Evolutionary conservation across 92 coral and sea anemone genomes (phyloP).

Genomic region (Porites divaricata): DNA sequence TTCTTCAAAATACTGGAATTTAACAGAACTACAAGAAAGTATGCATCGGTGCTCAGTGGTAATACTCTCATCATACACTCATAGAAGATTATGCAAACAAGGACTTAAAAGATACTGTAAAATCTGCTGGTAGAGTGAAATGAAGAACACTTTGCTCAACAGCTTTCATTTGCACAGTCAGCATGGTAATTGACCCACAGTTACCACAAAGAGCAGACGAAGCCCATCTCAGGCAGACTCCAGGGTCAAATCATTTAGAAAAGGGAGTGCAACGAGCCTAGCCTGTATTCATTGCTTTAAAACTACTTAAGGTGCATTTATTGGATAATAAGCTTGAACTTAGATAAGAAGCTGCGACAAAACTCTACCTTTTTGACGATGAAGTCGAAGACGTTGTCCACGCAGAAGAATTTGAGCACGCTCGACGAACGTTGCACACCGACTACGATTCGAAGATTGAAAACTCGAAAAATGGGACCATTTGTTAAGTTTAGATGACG

Average conservation of each 20-base stretch:
- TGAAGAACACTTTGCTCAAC: neutral
- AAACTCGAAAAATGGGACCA: neutral
- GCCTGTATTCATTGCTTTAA: neutral
- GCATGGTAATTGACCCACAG: neutral
- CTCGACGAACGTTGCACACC: neutral
- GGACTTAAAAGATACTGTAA: too few species aligned
- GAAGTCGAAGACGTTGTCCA: slow-evolving; percentile 16
- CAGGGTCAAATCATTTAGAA: neutral
- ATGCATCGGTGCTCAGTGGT: neutral
- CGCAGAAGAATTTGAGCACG: slow-evolving; percentile 11
- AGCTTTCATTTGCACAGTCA: neutral
- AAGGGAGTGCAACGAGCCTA: neutral
- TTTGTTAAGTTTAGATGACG: neutral
- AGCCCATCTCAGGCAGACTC: neutral
- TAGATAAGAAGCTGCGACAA: neutral
- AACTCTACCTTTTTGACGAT: slow-evolving; percentile 28
- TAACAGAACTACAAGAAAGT: neutral
- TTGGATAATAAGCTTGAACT: neutral
- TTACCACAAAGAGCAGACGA: too few species aligned
- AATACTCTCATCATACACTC: too few species aligned
- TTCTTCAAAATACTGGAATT: neutral
- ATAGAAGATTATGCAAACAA: too few species aligned
- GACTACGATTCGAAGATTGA: slow-evolving; percentile 6
- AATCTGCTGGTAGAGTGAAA: too few species aligned
- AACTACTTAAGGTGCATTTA: neutral